phyloP scores from a whole-genome alignment of 2,113 vertebrate species.

The Ceyx melanurus region DNA sequence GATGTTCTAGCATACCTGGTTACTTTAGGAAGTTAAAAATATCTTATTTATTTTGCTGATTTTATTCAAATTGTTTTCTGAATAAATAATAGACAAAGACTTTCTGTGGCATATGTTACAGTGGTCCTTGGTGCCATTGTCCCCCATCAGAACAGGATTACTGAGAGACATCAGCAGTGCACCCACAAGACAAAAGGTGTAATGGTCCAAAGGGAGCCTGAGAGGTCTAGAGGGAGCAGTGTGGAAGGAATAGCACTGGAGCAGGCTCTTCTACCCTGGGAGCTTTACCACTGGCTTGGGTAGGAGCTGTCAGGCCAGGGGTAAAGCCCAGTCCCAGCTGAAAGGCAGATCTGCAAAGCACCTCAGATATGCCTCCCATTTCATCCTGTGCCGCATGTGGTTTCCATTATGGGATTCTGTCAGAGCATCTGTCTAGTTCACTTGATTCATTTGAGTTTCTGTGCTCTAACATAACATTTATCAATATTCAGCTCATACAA shows the following conservation, averaged over 20 bases:
- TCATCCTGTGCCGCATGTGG: neutral
- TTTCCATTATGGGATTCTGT: neutral
- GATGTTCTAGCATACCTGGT: neutral
- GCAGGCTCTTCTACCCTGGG: neutral
- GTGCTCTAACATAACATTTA: conserved; percentile 15
- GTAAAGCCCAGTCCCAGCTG: neutral
- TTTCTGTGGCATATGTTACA: neutral
- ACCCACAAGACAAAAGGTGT: neutral
- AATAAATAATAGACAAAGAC: neutral
- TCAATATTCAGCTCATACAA: conserved; percentile 13
- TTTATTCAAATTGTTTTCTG: neutral
- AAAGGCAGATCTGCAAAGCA: neutral
- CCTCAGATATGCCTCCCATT: neutral
- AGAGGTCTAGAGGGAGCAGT: neutral
- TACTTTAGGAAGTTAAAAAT: neutral
- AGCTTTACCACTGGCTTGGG: neutral
- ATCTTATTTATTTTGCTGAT: neutral
- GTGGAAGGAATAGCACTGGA: neutral
- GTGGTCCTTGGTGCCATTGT: neutral
- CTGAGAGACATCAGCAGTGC: neutral
- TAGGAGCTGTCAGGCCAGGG: neutral
- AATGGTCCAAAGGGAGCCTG: neutral
- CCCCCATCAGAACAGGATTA: neutral
- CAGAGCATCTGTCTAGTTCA: neutral
- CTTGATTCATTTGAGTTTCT: neutral